These are phyloP conservation scores for Castor canadensis DNA, from an alignment of 2,113 vertebrate species.

Conservation along the genomic window DNA sequence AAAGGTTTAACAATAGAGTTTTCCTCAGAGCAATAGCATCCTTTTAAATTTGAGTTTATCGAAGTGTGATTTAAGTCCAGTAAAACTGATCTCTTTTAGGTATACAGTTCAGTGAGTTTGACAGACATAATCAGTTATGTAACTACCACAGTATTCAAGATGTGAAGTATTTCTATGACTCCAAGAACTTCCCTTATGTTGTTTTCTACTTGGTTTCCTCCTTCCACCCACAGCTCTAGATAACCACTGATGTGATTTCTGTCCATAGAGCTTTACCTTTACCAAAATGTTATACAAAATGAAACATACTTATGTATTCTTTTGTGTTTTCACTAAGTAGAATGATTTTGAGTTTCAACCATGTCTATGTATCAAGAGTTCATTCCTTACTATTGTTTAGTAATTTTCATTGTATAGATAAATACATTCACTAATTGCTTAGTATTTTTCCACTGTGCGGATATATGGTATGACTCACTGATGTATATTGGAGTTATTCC, in stretches of 20 bases:
- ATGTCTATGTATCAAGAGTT: background rate
- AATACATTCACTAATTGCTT: background rate
- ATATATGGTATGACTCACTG: background rate
- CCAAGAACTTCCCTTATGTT: background rate
- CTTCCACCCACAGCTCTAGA: background rate
- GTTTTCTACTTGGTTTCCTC: background rate
- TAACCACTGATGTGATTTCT: conserved; percentile 14
- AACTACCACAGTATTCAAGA: background rate
- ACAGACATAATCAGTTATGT: conserved; percentile 15
- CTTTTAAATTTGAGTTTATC: conserved; percentile 43
- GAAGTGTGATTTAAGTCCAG: conserved; percentile 1
- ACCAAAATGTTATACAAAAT: background rate
- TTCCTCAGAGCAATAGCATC: conserved; percentile 3
- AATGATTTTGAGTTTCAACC: background rate
- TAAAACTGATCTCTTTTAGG: conserved; percentile 9
- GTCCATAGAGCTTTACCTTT: background rate
- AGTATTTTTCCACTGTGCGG: background rate
- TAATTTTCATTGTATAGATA: background rate
- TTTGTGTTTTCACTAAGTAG: background rate
- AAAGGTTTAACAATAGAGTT: background rate
- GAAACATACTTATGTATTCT: background rate
- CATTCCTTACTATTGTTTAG: background rate
- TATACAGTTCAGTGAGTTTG: background rate
- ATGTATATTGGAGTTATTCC: background rate
- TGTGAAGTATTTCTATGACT: background rate